Evolutionary conservation across 2,113 vertebrate genomes (phyloP), one percentile per base, ranked within the genome.

Genomic region (Centropus unirufus): DNA sequence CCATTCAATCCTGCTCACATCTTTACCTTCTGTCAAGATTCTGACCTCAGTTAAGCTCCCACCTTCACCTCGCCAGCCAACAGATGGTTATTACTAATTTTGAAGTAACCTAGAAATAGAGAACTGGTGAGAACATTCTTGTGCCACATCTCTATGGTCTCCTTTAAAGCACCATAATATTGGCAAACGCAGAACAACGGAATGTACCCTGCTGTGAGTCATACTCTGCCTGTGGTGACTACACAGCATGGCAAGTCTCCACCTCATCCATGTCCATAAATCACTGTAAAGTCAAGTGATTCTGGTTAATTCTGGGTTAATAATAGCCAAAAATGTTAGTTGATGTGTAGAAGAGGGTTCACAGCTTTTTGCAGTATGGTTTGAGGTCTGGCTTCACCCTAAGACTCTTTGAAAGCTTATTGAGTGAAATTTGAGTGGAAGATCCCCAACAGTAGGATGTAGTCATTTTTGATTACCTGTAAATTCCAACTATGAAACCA

Each of bases 341-440:
- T 75, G 21, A 6, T 39, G 15, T 64, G 59, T 47, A 76, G 74
- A 85, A 84, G 66, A 82, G 46, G 9, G 44, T 80, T 93, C 74
- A 58, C 0, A 0, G 26, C 15, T 73, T 87, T 93, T 83, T 47
- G 52, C n/a, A 54, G 8, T 59, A 77, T 26, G 6, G 11, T 82
- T 83, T 89, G 40, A 79, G 44, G 49, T 75, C 83, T 93, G 91
- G 58, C 44, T 93, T 93, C 74, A 82, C 80, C 84, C 93, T 95
- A 92, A 92, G 67, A 79, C 36, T 49, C 12, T 36, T 82, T 85
- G 84, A 95, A 95, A 95, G 46, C 59, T 89, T 88, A 91, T 29
- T 93, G 88, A 95, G 75, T 95, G 75, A 93, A 83, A 91, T 87
- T 89, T 90, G 93, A 95, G 87, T 95, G 89, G 75, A 90, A 96